phyloP scores from a whole-genome alignment of 1,140 invertebrate genomes.

The Drosophila subpulchrella region DNA sequence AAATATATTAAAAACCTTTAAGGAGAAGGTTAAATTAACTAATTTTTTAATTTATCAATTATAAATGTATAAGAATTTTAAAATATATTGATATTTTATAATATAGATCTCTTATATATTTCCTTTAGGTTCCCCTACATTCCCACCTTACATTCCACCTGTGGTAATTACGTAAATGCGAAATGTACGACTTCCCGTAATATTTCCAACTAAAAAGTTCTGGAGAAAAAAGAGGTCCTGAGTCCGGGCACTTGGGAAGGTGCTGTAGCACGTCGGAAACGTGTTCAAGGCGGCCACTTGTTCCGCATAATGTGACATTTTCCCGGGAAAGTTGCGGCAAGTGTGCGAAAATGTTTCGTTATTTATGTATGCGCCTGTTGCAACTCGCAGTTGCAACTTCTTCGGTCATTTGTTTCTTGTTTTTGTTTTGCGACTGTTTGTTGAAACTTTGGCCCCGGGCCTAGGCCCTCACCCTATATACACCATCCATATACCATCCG shows the following conservation, averaged over 20 bases:
- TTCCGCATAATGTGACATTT: constrained; percentile 79
- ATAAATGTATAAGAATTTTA: too few species aligned
- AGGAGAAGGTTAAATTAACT: too few species aligned
- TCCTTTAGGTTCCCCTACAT: not conserved
- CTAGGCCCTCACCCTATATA: constrained; percentile 8
- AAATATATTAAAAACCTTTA: too few species aligned
- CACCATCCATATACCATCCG: constrained; percentile 19
- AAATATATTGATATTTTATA: not conserved
- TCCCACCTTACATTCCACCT: not conserved
- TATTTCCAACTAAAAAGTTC: constrained; percentile 20
- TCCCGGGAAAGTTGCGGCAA: constrained; percentile 53
- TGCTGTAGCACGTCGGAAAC: constrained; percentile 67
- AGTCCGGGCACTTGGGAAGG: constrained; percentile 19
- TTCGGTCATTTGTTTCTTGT: constrained; percentile 66
- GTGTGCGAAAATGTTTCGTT: constrained; percentile 69
- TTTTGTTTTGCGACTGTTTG: constrained; percentile 37
- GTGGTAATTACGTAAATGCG: constrained; percentile 15
- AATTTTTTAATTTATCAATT: too few species aligned
- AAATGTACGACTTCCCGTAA: constrained; percentile 15
- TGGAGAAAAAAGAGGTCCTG: constrained; percentile 1
- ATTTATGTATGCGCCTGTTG: constrained; percentile 81
- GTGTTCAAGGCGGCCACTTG: constrained; percentile 59
- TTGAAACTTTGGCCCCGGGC: constrained; percentile 55
- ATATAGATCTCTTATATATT: too few species aligned
- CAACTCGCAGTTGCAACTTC: constrained; percentile 62